phyloP scores from a whole-genome alignment of 1,140 invertebrate genomes.

The Drosophila ficusphila region DNA sequence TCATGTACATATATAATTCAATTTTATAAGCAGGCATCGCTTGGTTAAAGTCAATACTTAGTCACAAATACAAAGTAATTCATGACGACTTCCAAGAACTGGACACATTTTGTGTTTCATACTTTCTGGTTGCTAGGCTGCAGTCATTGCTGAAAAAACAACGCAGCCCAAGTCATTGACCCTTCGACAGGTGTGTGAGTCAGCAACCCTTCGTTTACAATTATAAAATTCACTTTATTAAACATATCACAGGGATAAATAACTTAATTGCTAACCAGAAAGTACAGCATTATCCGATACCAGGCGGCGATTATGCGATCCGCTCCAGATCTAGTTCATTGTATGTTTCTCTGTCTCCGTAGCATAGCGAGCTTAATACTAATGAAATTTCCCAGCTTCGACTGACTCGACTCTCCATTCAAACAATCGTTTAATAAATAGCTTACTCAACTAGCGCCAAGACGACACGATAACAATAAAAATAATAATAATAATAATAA shows the following conservation, averaged over 20 bases:
- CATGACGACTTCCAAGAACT: too few species aligned
- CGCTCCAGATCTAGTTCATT: conserved; percentile 30
- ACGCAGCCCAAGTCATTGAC: conserved; percentile 2
- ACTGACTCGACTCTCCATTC: conserved; percentile 38
- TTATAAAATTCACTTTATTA: conserved; percentile 70
- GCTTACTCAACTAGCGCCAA: conserved; percentile 67
- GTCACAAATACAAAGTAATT: too few species aligned
- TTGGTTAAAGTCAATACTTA: too few species aligned
- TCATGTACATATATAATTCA: too few species aligned
- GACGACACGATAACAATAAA: conserved; percentile 57
- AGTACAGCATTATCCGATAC: conserved; percentile 50
- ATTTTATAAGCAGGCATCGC: too few species aligned
- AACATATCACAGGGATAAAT: conserved; percentile 84
- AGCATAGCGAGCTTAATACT: conserved; percentile 50
- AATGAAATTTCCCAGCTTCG: conserved; percentile 47
- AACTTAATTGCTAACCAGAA: conserved; percentile 76
- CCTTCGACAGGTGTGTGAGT: conserved; percentile 7
- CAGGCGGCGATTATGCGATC: conserved; percentile 23
- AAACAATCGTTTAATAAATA: conserved; percentile 70
- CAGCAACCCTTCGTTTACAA: conserved; percentile 10
- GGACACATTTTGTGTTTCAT: too few species aligned
- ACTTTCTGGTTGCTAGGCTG: conserved; percentile 16
- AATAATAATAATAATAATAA: conserved; percentile 53
- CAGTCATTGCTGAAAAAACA: background rate
- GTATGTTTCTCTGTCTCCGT: conserved; percentile 47